phyloP scores from a whole-genome alignment of 1,140 invertebrate species.

The Gonatopus flavifemur region DNA sequence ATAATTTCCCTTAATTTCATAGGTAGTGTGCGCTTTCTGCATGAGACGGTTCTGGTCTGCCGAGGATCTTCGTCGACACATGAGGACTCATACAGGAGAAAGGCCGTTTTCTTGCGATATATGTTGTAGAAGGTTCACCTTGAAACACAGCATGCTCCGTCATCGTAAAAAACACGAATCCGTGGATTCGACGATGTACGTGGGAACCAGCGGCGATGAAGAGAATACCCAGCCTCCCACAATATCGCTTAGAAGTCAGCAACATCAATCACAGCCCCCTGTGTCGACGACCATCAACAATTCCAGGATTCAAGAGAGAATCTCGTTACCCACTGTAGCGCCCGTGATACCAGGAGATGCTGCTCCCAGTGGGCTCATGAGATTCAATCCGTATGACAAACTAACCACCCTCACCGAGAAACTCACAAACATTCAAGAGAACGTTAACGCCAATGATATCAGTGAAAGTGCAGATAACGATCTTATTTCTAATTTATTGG shows the following conservation, averaged over 20 bases:
- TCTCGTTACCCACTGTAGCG: conserved; percentile 45
- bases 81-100: conserved; percentile 86
- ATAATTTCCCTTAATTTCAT: conserved; percentile 22
- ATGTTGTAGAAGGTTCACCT: conserved; percentile 79
- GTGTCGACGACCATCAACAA: conserved; percentile 26
- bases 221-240: conserved; percentile 55
- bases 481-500: conserved; percentile 85
- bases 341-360: conserved; percentile 48
- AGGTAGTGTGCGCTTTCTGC: conserved; percentile 90
- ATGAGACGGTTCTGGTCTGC: conserved; percentile 91
- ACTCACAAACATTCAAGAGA: conserved; percentile 54
- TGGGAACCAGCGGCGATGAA: conserved; percentile 56
- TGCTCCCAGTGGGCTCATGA: conserved; percentile 42
- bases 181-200: conserved; percentile 47
- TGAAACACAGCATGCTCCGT: conserved; percentile 92
- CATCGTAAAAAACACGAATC: conserved; percentile 83
- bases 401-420: conserved; percentile 58
- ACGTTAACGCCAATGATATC: conserved; percentile 41
- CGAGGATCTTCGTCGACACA: conserved; percentile 88
- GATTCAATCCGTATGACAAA: conserved; percentile 51
- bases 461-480: conserved; percentile 67
- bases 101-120: conserved; percentile 78
- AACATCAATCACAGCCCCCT: conserved; percentile 29
- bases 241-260: conserved; percentile 50
- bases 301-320: conserved; percentile 36